phyloP scores from a whole-genome alignment of 2,888 invertebrate species.

The Caenorhabditis sp. region DNA sequence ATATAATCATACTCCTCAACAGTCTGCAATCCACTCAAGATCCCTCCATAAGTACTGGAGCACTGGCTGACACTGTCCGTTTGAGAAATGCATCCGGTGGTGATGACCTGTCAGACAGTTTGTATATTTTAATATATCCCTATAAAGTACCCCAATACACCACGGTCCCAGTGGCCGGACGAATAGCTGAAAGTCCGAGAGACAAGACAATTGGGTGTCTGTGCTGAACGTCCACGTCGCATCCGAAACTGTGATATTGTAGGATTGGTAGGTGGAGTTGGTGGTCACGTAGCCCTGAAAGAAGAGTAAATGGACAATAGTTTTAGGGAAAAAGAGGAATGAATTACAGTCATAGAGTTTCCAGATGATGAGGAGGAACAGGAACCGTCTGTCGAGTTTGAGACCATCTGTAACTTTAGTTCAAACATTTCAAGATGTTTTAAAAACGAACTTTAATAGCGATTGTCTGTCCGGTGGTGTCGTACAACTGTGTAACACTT shows the following conservation, averaged over 20 bases:
- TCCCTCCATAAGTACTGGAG: neutral
- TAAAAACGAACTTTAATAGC: neutral
- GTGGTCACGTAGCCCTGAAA: neutral
- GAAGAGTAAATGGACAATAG: too few relatives aligned
- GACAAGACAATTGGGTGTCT: neutral
- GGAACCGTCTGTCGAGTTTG: constrained; percentile 1
- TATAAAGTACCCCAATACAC: constrained; percentile 9
- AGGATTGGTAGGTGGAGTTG: constrained; percentile 7
- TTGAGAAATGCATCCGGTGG: neutral
- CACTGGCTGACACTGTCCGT: neutral
- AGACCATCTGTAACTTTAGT: constrained; percentile 7
- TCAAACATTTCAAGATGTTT: neutral
- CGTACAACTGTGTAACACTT: neutral
- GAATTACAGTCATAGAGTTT: constrained; percentile 1
- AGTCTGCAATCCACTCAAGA: constrained; percentile 5
- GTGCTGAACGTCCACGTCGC: neutral
- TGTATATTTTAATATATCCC: too few relatives aligned
- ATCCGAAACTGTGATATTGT: neutral
- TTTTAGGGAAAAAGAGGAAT: too few relatives aligned
- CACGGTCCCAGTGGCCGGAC: neutral
- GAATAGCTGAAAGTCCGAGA: neutral
- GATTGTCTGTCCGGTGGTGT: neutral
- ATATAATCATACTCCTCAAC: constrained; percentile 1
- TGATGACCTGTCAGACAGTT: too few relatives aligned
- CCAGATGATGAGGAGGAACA: neutral